phyloP scores from a whole-genome alignment of 1,140 invertebrate genomes.

The Latrodectus geometricus region DNA sequence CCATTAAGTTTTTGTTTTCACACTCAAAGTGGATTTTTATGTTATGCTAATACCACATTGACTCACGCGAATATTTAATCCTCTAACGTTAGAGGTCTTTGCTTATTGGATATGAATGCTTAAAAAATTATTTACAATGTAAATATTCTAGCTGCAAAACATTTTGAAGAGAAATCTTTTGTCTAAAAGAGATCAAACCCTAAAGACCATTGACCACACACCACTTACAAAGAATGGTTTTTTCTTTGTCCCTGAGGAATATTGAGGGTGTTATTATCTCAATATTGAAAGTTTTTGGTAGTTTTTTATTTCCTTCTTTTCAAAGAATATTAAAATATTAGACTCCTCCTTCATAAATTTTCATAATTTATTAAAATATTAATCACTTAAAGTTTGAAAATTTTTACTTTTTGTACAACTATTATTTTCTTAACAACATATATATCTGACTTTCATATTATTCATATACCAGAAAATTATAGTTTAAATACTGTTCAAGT shows the following conservation, averaged over 20 bases:
- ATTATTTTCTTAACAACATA: too few relatives aligned
- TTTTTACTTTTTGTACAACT: too few relatives aligned
- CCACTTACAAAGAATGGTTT: neutral
- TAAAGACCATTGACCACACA: neutral
- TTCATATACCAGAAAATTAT: too few relatives aligned
- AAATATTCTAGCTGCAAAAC: slow-evolving; percentile 17
- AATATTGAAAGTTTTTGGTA: neutral
- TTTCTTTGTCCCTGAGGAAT: neutral
- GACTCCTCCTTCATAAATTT: neutral
- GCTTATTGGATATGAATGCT: slow-evolving; percentile 44
- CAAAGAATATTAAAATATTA: neutral
- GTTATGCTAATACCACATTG: slow-evolving; percentile 52
- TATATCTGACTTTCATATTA: too few relatives aligned
- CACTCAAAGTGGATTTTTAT: slow-evolving; percentile 28
- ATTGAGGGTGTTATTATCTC: neutral
- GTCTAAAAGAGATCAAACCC: neutral
- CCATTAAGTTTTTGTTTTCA: slow-evolving; percentile 35
- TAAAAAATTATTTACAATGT: slow-evolving; percentile 56
- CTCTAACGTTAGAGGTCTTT: slow-evolving; percentile 34
- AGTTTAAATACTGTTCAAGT: too few relatives aligned
- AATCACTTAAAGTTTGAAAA: too few relatives aligned
- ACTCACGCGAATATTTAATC: slow-evolving; percentile 49
- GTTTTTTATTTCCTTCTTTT: neutral
- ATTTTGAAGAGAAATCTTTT: slow-evolving; percentile 11
- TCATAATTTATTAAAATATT: too few relatives aligned